Base-by-base conservation (phyloP, 2,888 invertebrate species). In the Nemoura dubitans region DNA sequence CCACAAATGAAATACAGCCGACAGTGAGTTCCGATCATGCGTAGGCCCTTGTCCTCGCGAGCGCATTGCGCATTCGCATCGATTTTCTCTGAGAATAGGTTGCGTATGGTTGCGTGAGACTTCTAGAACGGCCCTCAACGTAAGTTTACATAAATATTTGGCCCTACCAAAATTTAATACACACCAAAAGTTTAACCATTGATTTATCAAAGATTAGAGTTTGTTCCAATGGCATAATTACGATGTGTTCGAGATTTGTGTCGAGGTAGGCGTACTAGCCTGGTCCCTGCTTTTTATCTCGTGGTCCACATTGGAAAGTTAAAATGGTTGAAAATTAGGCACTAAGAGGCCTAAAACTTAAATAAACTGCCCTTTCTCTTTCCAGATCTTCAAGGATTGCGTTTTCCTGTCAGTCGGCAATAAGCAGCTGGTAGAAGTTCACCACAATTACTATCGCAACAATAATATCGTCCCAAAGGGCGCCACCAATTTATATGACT, bases 401-500 rank as follows among this genome's bases (percentile, higher is more conserved):
- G 87, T 82, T 85, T 78, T 86, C 87, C 88, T 87, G 87, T 87
- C 42, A 29, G 59, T 86, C 85, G 59, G 77, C 77, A 76, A 77
- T 78, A 86, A 87, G 86, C 86, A 85, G 86, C 86, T 87, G 87
- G 84, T 87, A 43, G 43, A 76, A 76, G 87, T 83, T 83, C 86
- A 82, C 86, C 86, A 83, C 86, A 83, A 86, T 87, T 87, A 87
- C 87, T 87, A 87, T 87, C 83, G 89, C 88, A 87, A 87, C 88
- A 89, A 89, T 89, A 89, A 89, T 90, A 89, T 94, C 96, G 96
- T 96, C 96, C 96, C 95, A 94, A 94, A 94, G 96, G 96, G 96
- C 96, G 96, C 94, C 95, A 96, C 94, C 95, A 94, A 96, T 96
- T 97, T 97, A 97, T 97, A 97, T 97, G 97, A 97, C 97, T 97